Evolutionary conservation across 2,113 vertebrate genomes (phyloP).

Genomic region (Pheucticus melanocephalus): DNA sequence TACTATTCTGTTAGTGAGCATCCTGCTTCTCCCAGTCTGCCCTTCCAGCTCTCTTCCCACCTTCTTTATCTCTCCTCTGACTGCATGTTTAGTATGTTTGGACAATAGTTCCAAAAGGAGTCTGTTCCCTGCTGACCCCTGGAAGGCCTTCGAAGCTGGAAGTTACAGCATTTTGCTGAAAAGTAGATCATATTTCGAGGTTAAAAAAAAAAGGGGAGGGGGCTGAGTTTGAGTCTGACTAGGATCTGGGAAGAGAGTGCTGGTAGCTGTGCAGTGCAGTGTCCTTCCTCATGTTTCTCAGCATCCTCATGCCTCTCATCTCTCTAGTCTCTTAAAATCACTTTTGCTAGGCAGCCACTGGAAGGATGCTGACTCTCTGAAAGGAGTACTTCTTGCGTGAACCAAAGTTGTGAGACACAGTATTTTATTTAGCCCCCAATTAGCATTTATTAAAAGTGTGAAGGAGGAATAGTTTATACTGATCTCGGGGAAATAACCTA

Average conservation of each 20-base stretch:
- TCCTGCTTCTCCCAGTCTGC: background rate
- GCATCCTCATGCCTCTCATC: background rate
- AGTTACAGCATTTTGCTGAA: background rate
- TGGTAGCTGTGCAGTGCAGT: accelerated
- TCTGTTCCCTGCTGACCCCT: background rate
- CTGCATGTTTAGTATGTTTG: background rate
- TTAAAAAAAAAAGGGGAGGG: too few species aligned
- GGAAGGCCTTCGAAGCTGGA: background rate
- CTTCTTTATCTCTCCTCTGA: background rate
- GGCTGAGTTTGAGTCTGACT: accelerated
- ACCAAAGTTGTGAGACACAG: background rate
- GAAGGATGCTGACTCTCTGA: background rate
- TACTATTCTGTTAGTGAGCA: background rate
- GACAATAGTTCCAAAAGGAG: background rate
- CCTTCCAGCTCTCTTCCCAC: background rate
- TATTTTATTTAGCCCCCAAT: background rate
- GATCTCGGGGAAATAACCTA: background rate
- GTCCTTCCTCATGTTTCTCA: background rate
- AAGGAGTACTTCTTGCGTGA: background rate
- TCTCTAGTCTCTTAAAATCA: too few species aligned
- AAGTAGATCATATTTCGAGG: background rate
- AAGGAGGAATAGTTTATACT: background rate
- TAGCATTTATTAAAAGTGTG: background rate
- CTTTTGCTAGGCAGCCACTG: background rate
- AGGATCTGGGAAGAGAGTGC: accelerated